Conservation (phyloP, 2,113 vertebrate species). For the Micromys minutus region DNA sequence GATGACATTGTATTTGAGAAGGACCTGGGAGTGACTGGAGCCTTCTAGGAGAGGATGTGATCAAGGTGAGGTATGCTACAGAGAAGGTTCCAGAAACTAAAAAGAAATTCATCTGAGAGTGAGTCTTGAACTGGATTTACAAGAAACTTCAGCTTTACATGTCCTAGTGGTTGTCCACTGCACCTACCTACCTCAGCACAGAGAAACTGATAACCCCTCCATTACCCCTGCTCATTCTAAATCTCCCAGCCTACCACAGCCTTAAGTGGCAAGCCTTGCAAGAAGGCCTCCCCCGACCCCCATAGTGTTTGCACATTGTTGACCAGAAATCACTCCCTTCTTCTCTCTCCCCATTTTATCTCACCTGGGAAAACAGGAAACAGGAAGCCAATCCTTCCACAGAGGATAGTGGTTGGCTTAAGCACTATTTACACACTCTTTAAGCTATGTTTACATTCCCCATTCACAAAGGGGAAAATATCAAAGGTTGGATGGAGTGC, state of each 20-base stretch:
- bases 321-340: constrained; percentile 63
- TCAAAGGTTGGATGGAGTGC: neutral
- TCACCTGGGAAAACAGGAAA: constrained; percentile 73
- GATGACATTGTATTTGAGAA: neutral
- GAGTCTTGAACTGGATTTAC: neutral
- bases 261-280: constrained; percentile 18
- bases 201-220: neutral
- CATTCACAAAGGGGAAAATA: neutral
- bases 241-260: neutral
- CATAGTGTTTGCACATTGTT: constrained; percentile 4
- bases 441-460: constrained; percentile 5
- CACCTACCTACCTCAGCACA: neutral
- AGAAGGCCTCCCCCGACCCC: neutral
- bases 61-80: fast-evolving
- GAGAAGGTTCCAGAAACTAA: neutral
- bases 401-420: neutral
- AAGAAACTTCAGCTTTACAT: neutral
- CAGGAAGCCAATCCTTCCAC: constrained; percentile 55
- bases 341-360: constrained; percentile 44
- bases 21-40: neutral
- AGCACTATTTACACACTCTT: neutral
- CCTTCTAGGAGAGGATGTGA: neutral
- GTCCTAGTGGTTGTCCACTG: fast-evolving
- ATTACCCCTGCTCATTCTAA: neutral
- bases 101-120: neutral